phyloP scores from a whole-genome alignment of 2,797 vertebrate genomes.

The Adrianichthys oophorus region DNA sequence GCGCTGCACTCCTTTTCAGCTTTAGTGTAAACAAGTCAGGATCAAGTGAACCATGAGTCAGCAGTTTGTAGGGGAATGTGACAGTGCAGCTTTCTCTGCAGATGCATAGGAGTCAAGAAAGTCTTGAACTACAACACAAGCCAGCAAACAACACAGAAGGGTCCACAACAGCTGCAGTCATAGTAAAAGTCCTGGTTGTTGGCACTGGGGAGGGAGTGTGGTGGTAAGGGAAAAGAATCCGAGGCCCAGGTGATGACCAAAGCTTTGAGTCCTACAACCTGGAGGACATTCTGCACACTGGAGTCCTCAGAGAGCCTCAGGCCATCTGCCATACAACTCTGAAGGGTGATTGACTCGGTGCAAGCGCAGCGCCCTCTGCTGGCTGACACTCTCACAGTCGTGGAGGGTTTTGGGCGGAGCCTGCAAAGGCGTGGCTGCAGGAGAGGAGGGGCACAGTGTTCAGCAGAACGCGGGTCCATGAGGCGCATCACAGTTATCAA shows the following conservation, averaged over 20 bases:
- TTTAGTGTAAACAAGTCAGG: no score
- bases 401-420: conserved; percentile 32
- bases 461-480: conserved; percentile 44
- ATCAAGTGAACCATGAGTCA: no score
- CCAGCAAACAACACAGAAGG: conserved; percentile 34
- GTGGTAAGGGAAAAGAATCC: neutral
- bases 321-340: conserved; percentile 38
- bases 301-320: conserved; percentile 58
- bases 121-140: conserved; percentile 52
- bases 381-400: conserved; percentile 47
- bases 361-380: conserved; percentile 2
- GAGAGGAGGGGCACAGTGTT: conserved; percentile 71
- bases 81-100: conserved; percentile 44
- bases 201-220: conserved; percentile 54
- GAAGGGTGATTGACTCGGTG: conserved; percentile 27
- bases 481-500: conserved; percentile 27
- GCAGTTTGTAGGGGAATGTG: conserved; percentile 27
- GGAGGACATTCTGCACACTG: conserved; percentile 42
- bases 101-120: conserved; percentile 73
- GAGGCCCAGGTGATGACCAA: conserved; percentile 2
- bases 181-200: conserved; percentile 63
- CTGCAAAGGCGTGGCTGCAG: conserved; percentile 65
- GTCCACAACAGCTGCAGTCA: conserved; percentile 38
- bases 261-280: conserved; percentile 29
- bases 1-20: no score